These are phyloP conservation scores for Nannospalax galili DNA, from an alignment of 2,113 vertebrate genomes.

Conservation along the genomic window DNA sequence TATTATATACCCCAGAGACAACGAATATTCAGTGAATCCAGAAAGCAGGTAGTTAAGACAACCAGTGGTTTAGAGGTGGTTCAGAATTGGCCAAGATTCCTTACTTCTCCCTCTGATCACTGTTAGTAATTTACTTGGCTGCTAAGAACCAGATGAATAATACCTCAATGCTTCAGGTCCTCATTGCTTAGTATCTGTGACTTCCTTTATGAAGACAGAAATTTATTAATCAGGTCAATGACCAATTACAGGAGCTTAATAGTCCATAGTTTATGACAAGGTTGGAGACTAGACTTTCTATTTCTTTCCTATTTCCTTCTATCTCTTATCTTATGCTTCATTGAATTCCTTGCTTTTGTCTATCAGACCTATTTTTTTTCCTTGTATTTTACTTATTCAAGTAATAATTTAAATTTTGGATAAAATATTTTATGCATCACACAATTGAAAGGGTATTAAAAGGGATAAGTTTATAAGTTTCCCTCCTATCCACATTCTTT, in stretches of 20 bases:
- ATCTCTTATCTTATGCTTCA: background rate
- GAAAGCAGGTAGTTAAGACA: background rate
- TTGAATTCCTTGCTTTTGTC: background rate
- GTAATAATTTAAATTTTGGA: background rate
- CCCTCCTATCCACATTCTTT: background rate
- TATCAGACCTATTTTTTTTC: background rate
- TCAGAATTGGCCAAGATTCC: background rate
- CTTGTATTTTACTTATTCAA: background rate
- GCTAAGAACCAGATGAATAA: conserved; percentile 29
- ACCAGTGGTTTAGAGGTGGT: background rate
- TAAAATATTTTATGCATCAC: background rate
- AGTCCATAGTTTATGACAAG: background rate
- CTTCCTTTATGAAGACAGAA: background rate
- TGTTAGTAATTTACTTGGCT: background rate
- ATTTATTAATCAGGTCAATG: background rate
- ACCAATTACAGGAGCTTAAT: background rate
- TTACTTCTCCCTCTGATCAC: background rate
- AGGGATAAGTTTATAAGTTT: background rate
- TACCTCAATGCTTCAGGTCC: background rate
- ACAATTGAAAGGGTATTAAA: background rate
- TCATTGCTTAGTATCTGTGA: background rate
- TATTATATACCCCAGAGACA: background rate
- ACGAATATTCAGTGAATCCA: background rate
- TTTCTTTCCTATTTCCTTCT: background rate
- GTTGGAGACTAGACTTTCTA: background rate